A percentile compares a stretch with the other conserved stretches of the same genome.
These are phyloP conservation scores for Sardina pilchardus DNA, from an alignment of 2,113 vertebrate genomes.

Conservation along the genomic window DNA sequence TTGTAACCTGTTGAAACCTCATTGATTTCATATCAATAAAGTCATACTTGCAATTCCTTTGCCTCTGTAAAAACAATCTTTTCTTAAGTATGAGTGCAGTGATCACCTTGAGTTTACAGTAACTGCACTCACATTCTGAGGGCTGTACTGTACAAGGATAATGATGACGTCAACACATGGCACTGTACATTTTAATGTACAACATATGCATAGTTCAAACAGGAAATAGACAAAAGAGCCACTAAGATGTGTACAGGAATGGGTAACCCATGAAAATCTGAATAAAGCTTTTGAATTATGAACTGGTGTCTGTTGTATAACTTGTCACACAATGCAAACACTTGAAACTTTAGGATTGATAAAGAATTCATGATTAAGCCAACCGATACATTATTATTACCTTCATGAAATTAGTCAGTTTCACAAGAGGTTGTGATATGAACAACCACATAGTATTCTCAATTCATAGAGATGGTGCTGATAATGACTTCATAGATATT, in stretches of 20 bases:
- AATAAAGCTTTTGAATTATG: background rate
- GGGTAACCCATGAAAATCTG: background rate
- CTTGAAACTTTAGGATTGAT: background rate
- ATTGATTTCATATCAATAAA: conserved; percentile 47
- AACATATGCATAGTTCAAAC: background rate
- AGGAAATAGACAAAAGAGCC: background rate
- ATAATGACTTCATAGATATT: background rate
- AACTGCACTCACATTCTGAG: background rate
- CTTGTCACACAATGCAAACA: background rate
- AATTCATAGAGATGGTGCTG: background rate
- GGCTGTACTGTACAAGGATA: background rate
- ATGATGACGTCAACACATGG: background rate
- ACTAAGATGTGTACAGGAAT: background rate
- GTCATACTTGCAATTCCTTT: conserved; percentile 24
- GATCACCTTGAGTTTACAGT: background rate
- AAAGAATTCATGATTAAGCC: no score
- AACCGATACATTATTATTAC: background rate
- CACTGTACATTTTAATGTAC: background rate
- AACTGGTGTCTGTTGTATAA: background rate
- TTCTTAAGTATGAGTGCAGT: background rate
- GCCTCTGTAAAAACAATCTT: background rate
- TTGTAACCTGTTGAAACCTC: conserved; percentile 40
- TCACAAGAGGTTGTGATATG: background rate
- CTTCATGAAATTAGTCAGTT: background rate
- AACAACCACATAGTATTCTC: background rate